These are phyloP conservation scores for Clamator glandarius DNA, from an alignment of 2,797 vertebrate genomes.

Conservation along the genomic window DNA sequence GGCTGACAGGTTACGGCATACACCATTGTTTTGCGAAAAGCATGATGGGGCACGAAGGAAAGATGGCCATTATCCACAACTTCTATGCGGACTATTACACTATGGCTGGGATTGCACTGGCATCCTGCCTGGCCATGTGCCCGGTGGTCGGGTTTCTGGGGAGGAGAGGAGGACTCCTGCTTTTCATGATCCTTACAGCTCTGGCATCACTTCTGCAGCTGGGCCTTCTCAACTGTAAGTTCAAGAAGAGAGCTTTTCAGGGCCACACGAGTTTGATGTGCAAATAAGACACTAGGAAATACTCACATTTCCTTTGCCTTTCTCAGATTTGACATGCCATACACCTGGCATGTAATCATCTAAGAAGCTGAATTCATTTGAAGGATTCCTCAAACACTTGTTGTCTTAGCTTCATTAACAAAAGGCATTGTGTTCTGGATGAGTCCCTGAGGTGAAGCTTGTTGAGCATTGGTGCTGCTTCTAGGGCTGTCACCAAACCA, in stretches of 20 bases:
- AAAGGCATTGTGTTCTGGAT: background rate
- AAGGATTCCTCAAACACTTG: background rate
- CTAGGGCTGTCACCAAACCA: background rate
- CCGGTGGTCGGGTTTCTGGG: conserved; percentile 91
- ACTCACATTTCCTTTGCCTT: background rate
- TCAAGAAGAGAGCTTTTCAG: background rate
- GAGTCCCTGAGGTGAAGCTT: background rate
- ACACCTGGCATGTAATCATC: too few species aligned
- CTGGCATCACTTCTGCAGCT: conserved; percentile 94
- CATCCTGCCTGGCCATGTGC: conserved; percentile 92
- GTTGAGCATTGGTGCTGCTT: background rate
- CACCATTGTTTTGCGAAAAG: conserved; percentile 98
- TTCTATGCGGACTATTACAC: conserved; percentile 96
- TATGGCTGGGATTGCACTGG: conserved; percentile 91
- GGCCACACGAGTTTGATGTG: fast-evolving
- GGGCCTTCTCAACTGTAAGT: conserved; percentile 95
- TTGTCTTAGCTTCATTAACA: background rate
- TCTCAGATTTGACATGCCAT: background rate
- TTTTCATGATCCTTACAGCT: conserved; percentile 97
- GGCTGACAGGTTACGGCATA: conserved; percentile 94
- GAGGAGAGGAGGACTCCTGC: conserved; percentile 92
- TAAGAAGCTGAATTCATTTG: background rate
- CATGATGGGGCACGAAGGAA: conserved; percentile 89
- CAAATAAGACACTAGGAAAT: background rate
- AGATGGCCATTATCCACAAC: conserved; percentile 86